phyloP scores from a whole-genome alignment of 2,113 vertebrate species.

The Pitta sordida region DNA sequence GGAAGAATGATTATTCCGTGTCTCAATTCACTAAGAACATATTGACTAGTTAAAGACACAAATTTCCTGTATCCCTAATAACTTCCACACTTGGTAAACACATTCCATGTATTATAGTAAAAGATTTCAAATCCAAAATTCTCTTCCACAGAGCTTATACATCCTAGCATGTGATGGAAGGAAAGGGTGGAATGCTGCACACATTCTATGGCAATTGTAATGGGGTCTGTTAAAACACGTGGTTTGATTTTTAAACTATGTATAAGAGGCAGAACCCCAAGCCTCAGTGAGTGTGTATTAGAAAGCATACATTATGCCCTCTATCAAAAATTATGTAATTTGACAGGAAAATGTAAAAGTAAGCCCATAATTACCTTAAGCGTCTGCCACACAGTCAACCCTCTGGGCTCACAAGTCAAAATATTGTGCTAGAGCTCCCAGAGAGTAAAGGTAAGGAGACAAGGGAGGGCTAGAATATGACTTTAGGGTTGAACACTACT shows the following conservation, averaged over 20 bases:
- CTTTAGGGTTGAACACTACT: neutral
- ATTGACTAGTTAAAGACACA: neutral
- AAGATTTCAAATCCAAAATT: neutral
- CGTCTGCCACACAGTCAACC: constrained; percentile 37
- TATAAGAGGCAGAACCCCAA: neutral
- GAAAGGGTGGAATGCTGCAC: neutral
- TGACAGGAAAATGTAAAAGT: constrained; percentile 51
- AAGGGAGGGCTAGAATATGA: neutral
- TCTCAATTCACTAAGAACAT: neutral
- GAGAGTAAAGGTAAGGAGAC: neutral
- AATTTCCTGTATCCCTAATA: neutral
- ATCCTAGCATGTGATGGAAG: neutral
- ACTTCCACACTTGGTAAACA: neutral
- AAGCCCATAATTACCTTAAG: constrained; percentile 53
- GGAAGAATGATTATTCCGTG: constrained; percentile 14
- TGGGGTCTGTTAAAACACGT: neutral
- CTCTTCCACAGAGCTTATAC: neutral
- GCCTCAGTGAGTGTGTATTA: neutral
- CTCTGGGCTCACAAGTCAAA: constrained; percentile 49
- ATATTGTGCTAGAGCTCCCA: constrained; percentile 40
- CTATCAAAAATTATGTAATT: neutral
- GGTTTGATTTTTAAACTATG: constrained; percentile 5
- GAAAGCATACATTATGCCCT: constrained; percentile 51
- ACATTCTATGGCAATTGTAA: neutral
- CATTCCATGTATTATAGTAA: neutral